Percentiles rank a stretch among this genome's conserved stretches.
Evolutionary conservation across 2,113 vertebrate genomes (phyloP).

Genomic region (Canis aureus): DNA sequence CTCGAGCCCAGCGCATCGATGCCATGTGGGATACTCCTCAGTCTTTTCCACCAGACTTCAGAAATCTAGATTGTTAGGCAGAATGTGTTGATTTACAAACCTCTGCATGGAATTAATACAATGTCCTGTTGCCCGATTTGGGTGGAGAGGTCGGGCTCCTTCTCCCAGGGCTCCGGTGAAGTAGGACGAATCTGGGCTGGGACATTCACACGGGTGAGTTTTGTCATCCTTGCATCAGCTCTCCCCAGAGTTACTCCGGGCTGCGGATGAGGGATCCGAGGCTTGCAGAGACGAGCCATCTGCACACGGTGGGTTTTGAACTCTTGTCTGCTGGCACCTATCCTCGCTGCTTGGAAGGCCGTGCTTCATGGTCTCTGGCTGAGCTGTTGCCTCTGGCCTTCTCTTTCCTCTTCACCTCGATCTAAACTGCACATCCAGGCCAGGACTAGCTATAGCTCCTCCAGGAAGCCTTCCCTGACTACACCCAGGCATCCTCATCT

Average conservation of each 20-base stretch:
- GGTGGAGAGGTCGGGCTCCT: no score
- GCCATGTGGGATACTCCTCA: background rate
- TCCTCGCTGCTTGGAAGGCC: accelerated
- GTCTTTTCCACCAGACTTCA: background rate
- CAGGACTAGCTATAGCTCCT: background rate
- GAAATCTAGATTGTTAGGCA: background rate
- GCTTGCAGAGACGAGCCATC: background rate
- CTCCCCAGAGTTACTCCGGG: background rate
- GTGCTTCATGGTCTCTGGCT: accelerated
- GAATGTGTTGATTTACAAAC: background rate
- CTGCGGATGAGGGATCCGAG: background rate
- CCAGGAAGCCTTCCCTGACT: no score
- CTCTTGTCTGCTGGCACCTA: accelerated
- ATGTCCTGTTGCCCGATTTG: accelerated
- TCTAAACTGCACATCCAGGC: background rate
- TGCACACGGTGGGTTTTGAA: accelerated
- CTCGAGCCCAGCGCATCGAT: accelerated
- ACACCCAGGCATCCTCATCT: background rate
- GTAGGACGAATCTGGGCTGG: no score
- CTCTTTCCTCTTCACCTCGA: background rate
- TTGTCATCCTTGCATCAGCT: background rate
- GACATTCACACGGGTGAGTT: no score
- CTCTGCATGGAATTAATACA: background rate
- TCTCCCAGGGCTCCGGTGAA: accelerated
- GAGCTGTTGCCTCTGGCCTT: background rate